These are phyloP conservation scores for Hystrix brachyura DNA, from an alignment of 2,113 vertebrate genomes.

Conservation along the genomic window DNA sequence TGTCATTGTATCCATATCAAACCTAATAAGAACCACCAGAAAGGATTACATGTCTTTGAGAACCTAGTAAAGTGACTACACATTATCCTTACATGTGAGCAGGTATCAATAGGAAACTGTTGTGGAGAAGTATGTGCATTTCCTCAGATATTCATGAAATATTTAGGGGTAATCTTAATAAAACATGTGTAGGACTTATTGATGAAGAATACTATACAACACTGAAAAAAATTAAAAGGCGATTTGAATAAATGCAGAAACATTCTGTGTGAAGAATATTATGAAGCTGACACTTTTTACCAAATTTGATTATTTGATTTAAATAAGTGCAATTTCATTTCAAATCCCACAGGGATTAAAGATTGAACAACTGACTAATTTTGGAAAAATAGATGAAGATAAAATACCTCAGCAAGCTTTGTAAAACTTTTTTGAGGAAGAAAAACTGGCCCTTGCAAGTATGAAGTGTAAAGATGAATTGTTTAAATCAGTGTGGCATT, in stretches of 20 bases:
- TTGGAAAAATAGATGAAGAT: not conserved
- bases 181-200: not conserved
- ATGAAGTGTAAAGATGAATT: not conserved
- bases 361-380: not conserved
- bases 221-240: not conserved
- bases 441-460: not conserved
- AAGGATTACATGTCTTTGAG: not conserved
- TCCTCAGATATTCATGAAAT: not conserved
- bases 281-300: not conserved
- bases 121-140: not conserved
- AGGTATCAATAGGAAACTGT: not conserved
- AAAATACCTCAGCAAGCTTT: not conserved
- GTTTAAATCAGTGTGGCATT: not conserved
- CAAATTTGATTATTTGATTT: not conserved
- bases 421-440: not conserved
- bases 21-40: not conserved
- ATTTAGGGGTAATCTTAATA: not conserved
- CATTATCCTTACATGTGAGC: no score
- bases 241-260: not conserved
- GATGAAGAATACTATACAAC: not conserved
- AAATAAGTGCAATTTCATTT: not conserved
- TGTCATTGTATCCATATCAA: not conserved
- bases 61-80: not conserved
- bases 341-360: not conserved
- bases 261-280: not conserved